Percentiles rank a stretch among this genome's conserved stretches.
Conservation (phyloP, 2,113 vertebrate species). For the Calyptommatus sinebrachiatus region DNA sequence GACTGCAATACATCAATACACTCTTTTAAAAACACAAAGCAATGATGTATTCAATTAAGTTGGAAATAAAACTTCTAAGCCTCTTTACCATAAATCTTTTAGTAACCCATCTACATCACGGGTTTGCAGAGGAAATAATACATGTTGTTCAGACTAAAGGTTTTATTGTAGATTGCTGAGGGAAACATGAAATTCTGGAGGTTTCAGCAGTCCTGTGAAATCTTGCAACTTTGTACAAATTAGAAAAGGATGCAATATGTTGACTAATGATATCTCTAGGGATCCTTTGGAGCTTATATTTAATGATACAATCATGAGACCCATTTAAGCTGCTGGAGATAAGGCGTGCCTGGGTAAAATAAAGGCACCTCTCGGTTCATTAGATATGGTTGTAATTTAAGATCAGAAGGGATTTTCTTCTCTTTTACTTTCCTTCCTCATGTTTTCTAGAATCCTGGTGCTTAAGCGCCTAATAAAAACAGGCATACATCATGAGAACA, state of each 20-base stretch:
- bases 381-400: slow-evolving; percentile 75
- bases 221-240: slow-evolving; percentile 74
- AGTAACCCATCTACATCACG: slow-evolving; percentile 67
- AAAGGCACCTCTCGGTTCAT: slow-evolving; percentile 74
- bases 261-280: slow-evolving; percentile 80
- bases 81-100: slow-evolving; percentile 77
- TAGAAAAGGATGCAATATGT: slow-evolving; percentile 77
- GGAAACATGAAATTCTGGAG: slow-evolving; percentile 76
- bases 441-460: slow-evolving; percentile 68
- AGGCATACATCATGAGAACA: slow-evolving; percentile 58
- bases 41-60: slow-evolving; percentile 79
- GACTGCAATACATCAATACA: slow-evolving; percentile 68
- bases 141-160: slow-evolving; percentile 74
- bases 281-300: slow-evolving; percentile 69
- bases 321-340: slow-evolving; percentile 75
- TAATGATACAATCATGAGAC: slow-evolving; percentile 72
- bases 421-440: slow-evolving; percentile 67
- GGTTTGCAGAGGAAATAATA: slow-evolving; percentile 77
- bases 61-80: slow-evolving; percentile 71
- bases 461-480: slow-evolving; percentile 70
- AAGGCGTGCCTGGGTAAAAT: slow-evolving; percentile 69
- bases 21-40: slow-evolving; percentile 71
- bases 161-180: slow-evolving; percentile 75
- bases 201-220: slow-evolving; percentile 76
- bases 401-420: slow-evolving; percentile 71